Base-by-base conservation (phyloP, 1,140 invertebrate species). In the Amyelois transitella region DNA sequence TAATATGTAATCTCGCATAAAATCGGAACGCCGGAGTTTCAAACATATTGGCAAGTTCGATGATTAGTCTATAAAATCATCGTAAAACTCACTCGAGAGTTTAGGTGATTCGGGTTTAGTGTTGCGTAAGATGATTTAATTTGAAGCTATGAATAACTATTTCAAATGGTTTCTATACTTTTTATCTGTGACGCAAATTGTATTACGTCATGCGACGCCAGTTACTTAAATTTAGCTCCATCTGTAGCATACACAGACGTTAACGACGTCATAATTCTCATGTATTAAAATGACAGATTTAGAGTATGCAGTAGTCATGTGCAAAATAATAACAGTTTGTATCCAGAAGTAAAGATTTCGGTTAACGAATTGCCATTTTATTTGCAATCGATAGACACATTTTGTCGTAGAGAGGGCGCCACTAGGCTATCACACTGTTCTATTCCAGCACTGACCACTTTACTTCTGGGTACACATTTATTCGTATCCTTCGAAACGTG, bases 401-500 rank as follows among this genome's bases (percentile, higher is more conserved):
- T 2, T 2, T 8, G 25, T 1, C 25, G 12, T 12, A 14, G 32
- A 38, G 32, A 38, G 32, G 32, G 32, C 32, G 32, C 32, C 32
- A 38, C 32, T 38, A 8, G 32, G 32, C 4, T 8, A 38, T 12
- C n/a, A 3, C 2, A 38, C n/a, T 14, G 25, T 32, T 12, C 12
- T 1, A 38, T 14, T 38, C 32, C 32, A 14, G 5, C 4, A 32
- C 28, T 32, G 32, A 38, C 32, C 54, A 58, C 67, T 68, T 69
- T 68, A 66, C 64, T 69, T 68, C 75, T 76, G 72, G 69, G 62
- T 79, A 76, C 72, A 81, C 78, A 59, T 63, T 68, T 55, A 61
- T 44, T 52, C 17, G 47, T 28, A 48, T 21, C 25, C 19, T 51
- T 47, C n/a, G 21, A 60, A 22, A 52, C 53, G 47, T 50, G 43